Conservation (phyloP, 2,888 invertebrate genomes). For the Drosophila neonasuta region DNA sequence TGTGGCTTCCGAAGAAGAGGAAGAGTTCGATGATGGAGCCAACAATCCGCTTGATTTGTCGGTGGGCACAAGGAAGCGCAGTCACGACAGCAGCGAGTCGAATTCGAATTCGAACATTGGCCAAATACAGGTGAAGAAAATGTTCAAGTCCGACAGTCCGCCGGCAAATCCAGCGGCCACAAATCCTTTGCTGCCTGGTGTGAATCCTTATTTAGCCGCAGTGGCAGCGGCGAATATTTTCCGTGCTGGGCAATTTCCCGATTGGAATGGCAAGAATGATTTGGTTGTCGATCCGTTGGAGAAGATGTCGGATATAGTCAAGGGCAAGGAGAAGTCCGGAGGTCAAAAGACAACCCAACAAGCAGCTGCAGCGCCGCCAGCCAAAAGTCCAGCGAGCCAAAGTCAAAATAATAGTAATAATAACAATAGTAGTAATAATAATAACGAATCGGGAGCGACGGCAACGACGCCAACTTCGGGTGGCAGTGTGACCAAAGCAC, state of each 20-base stretch:
- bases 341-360: constrained; percentile 68
- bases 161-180: constrained; percentile 86
- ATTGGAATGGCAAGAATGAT: constrained; percentile 89
- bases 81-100: constrained; percentile 61
- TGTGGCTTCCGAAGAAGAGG: constrained; percentile 83
- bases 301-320: constrained; percentile 95
- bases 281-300: constrained; percentile 92
- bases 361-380: constrained; percentile 36
- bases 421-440: constrained; percentile 10
- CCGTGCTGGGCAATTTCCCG: constrained; percentile 87
- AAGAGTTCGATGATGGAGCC: constrained; percentile 85
- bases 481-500: constrained; percentile 83
- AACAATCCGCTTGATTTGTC: constrained; percentile 90
- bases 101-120: constrained; percentile 78
- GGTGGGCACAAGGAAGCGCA: constrained; percentile 89
- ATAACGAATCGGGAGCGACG: background rate
- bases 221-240: constrained; percentile 90
- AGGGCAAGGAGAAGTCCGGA: constrained; percentile 83
- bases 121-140: constrained; percentile 80
- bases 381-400: constrained; percentile 62
- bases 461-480: background rate
- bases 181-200: constrained; percentile 87
- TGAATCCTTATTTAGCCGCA: constrained; percentile 91
- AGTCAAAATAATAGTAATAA: constrained; percentile 57
- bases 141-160: constrained; percentile 78